These are phyloP conservation scores for Corythaeola cristata DNA, from an alignment of 2,113 vertebrate species.

Conservation along the genomic window DNA sequence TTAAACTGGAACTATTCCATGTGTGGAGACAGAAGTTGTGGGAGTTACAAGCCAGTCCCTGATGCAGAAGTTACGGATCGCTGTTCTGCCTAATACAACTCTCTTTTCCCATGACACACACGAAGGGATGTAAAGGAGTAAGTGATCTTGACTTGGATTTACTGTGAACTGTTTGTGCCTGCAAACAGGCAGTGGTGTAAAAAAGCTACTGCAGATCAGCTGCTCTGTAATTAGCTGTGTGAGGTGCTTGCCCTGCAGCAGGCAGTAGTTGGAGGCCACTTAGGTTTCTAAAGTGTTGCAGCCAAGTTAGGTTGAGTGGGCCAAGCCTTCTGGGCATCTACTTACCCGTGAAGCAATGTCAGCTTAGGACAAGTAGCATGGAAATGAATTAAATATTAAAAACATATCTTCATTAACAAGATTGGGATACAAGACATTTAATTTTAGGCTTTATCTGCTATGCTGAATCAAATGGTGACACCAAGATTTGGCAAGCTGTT, in stretches of 20 bases:
- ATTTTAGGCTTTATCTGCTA: neutral
- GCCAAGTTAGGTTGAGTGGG: neutral
- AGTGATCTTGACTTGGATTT: neutral
- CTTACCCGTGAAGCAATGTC: neutral
- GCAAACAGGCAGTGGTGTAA: neutral
- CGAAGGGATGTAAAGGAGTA: neutral
- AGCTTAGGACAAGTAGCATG: neutral
- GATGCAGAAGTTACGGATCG: neutral
- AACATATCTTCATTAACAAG: neutral
- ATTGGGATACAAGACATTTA: neutral
- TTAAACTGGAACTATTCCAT: neutral
- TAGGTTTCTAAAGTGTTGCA: neutral
- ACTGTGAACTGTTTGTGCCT: neutral
- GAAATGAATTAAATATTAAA: neutral
- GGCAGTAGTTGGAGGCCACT: neutral
- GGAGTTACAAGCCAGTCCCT: neutral
- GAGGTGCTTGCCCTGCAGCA: neutral
- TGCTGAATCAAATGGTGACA: neutral
- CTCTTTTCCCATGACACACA: neutral
- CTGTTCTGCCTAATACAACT: neutral
- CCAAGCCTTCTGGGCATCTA: neutral
- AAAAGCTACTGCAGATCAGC: neutral
- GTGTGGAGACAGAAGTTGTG: neutral
- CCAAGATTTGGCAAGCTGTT: neutral
- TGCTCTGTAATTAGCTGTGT: neutral